Base-by-base conservation (phyloP, 2,113 vertebrate genomes). In the Notechis scutatus region DNA sequence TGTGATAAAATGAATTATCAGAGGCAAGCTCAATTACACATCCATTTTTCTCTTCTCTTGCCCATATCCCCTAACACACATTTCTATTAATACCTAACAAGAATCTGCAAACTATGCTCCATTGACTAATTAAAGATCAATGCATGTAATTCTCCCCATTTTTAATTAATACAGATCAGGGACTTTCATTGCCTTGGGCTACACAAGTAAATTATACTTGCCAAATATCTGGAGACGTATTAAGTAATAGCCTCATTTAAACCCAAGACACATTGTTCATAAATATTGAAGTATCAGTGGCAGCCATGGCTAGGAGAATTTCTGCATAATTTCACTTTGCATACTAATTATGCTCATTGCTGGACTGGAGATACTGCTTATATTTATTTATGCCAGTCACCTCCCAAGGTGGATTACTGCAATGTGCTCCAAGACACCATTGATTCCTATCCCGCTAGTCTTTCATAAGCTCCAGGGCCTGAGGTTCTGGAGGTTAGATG, bases 131-230 rank as follows among this genome's bases (percentile, higher is more conserved):
- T 93, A 96, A 90, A 90, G 94, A 96, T 96, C 95, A 95, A 93
- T 91, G 88, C 92, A 93, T 94, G 94, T 74, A 95, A 94, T 91
- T 93, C 95, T 93, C 92, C 94, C 94, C n/a, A 55, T 21, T 39
- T 85, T 93, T 94, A 94, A 96, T 94, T 94, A 92, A 95, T 92
- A 95, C 90, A 50, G 55, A 85, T 93, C 24, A 94, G 96, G 97
- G 96, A 96, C 95, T 97, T 97, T 97, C 95, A 96, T 94, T 1
- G 95, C 97, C 97, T 87, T 93, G 93, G 96, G 96, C 95, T 94
- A 96, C 81, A 95, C 93, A 94, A 94, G 93, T 94, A 94, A 93
- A 91, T 15, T 95, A 95, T 94, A 93, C 94, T 95, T 97, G 96
- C 95, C 96, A 97, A 96, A 94, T 95, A 94, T 87, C 95, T 96